phyloP scores from a whole-genome alignment of 2,113 vertebrate species.

The Gallinago media region DNA sequence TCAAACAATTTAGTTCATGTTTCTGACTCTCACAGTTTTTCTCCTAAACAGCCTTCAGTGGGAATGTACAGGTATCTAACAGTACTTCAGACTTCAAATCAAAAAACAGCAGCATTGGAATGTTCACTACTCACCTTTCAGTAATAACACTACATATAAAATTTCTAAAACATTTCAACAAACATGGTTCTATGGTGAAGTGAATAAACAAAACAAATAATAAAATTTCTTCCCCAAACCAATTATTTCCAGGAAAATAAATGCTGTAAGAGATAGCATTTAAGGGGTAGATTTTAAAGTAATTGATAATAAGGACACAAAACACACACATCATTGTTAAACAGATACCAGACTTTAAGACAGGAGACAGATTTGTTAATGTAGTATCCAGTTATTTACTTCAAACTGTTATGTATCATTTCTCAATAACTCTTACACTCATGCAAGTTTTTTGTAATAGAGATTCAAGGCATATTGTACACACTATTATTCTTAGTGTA shows the following conservation, averaged over 20 bases:
- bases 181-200: neutral
- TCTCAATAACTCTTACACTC: neutral
- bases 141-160: neutral
- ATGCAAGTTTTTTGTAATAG: neutral
- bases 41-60: neutral
- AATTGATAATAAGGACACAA: neutral
- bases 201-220: neutral
- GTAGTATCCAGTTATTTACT: neutral
- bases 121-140: neutral
- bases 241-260: neutral
- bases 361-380: neutral
- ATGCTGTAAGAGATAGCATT: neutral
- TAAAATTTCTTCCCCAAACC: neutral
- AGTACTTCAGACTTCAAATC: fast-evolving
- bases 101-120: neutral
- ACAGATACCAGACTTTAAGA: neutral
- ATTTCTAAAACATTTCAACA: neutral
- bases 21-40: neutral
- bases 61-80: neutral
- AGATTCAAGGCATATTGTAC: neutral
- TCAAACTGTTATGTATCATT: neutral
- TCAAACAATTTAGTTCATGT: neutral
- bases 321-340: neutral
- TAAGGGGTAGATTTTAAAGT: neutral
- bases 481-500: neutral